Base-by-base conservation (phyloP, 2,888 invertebrate species). In the Ischnura elegans region DNA sequence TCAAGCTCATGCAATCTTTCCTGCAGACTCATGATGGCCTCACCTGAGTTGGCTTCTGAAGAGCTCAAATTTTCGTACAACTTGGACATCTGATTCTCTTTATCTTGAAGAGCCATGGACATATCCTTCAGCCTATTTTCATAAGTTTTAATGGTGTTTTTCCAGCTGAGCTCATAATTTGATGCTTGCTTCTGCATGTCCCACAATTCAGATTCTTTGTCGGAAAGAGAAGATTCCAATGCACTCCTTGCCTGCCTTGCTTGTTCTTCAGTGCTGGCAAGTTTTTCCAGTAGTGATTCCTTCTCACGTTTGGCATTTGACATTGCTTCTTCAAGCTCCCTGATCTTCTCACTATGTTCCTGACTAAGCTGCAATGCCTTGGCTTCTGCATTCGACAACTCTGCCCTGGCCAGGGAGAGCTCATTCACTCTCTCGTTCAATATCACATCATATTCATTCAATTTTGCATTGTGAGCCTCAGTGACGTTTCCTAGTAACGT, bases 51-150 rank as follows among this genome's bases (percentile, higher is more conserved):
- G 13, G 47, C 93, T 4, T 66, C 93, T 5, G 86, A n/a, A 45
- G 66, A 55, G 45, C 51, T 93, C 3, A 94, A 42, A 29, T 94
- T 93, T 25, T 94, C 93, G 16, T 93, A 42, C 90, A 87, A 94
- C 2, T 93, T 43, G 51, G 87, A 94, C 87, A 94, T 93, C 6
- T 93, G 87, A 0, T 93, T 55, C 16, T 94, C 93, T 29, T 93
- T 86, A n/a, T 93, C 85, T 25, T 84, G 86, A 25, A 94, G 51
- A 25, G 61, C 90, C 90, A 90, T 61, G 29, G 87, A 86, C 90
- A 87, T 94, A 16, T 94, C 94, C 10, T 94, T 90, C 2, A 95
- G 43, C 47, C 94, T 93, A 42, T 94, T 93, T 46, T 95, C 94
- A 36, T 94, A 87, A 0, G 87, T 93, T 93, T 94, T 94, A 25